A percentile compares a stretch with the other conserved stretches of the same genome.
Evolutionary conservation across 2,888 invertebrate species (phyloP).

Genomic region (Venustoraphidia nigricollis): DNA sequence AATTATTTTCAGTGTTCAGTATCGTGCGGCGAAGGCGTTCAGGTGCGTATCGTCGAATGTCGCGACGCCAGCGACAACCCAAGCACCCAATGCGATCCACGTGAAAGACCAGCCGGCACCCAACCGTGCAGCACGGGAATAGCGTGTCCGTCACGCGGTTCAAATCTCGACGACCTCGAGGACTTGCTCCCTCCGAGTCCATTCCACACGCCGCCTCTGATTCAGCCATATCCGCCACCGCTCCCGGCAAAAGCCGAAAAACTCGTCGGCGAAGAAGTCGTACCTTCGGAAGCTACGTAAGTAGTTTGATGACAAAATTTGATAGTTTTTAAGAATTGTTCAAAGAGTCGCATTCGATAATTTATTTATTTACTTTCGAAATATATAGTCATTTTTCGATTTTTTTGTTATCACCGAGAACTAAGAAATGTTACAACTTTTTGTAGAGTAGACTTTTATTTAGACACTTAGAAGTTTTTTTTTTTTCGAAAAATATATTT

Average conservation of each 20-base stretch:
- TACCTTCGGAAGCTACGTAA: constrained; percentile 69
- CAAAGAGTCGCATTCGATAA: too few species aligned
- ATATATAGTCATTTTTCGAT: too few species aligned
- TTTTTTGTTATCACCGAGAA: too few species aligned
- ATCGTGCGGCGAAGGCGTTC: constrained; percentile 77
- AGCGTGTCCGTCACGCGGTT: constrained; percentile 36
- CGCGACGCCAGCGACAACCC: constrained; percentile 39
- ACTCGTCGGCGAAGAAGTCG: constrained; percentile 51
- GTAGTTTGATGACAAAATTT: constrained; percentile 21
- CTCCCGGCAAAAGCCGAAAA: constrained; percentile 49
- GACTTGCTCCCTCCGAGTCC: constrained; percentile 39
- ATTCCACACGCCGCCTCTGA: constrained; percentile 47
- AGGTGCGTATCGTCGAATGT: constrained; percentile 71
- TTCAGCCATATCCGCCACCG: constrained; percentile 51
- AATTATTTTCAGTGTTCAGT: constrained; percentile 64
- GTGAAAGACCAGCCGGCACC: constrained; percentile 49
- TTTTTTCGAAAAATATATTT: too few species aligned
- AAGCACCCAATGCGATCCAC: constrained; percentile 47
- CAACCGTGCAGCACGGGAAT: constrained; percentile 61
- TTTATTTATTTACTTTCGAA: too few species aligned
- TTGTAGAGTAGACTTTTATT: too few species aligned
- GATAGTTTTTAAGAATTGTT: constrained; percentile 1
- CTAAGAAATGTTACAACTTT: too few species aligned
- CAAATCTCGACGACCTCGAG: constrained; percentile 33
- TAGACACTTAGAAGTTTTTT: too few species aligned